Evolutionary conservation across 1,140 invertebrate species (phyloP), one percentile per base, ranked within the genome.

Genomic region (Whitmania pigra): DNA sequence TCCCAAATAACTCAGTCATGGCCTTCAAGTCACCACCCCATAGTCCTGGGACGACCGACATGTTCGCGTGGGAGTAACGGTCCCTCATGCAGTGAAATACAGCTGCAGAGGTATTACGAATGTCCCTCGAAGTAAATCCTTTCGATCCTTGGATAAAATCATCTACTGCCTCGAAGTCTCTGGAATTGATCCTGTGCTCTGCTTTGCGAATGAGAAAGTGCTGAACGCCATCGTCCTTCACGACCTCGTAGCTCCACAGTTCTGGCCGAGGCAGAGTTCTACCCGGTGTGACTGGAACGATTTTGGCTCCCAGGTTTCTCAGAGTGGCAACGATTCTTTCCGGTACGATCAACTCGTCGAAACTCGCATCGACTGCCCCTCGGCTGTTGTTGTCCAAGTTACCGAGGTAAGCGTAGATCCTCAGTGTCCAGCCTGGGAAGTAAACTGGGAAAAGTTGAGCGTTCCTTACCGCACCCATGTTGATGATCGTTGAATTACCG

Each of bases 51-150:
- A 60, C 43, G 20, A 72, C 20, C 4, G 60, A 49, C 25, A 53
- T 0, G 31, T 43, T 36, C 11, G 4, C 43, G 43, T 77, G 76
- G 54, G 69, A 74, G 5, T 71, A 77, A 73, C 78, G 75, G 69
- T 80, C 79, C 36, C 79, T 66, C 75, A 80, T 78, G n/a, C 77
- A 67, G 73, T 80, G 79, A 22, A 79, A 75, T 0, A 75, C 69
- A n/a, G 75, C 74, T 7, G 73, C 74, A n/a, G 74, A 77, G 49
- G 2, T 31, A 2, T 63, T 63, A n/a, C 2, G 20, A 20, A 3
- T 20, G 3, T 53, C 53, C n/a, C 20, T 18, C 18, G n/a, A 25
- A n/a, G n/a, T n/a, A n/a, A n/a, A n/a, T n/a, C n/a, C n/a, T n/a
- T n/a, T 22, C 6, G 20, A 22, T 13, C 6, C 25, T 18, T 49